These are phyloP conservation scores for Oreochromis grahami DNA, from an alignment of 2,797 vertebrate species.

Conservation along the genomic window DNA sequence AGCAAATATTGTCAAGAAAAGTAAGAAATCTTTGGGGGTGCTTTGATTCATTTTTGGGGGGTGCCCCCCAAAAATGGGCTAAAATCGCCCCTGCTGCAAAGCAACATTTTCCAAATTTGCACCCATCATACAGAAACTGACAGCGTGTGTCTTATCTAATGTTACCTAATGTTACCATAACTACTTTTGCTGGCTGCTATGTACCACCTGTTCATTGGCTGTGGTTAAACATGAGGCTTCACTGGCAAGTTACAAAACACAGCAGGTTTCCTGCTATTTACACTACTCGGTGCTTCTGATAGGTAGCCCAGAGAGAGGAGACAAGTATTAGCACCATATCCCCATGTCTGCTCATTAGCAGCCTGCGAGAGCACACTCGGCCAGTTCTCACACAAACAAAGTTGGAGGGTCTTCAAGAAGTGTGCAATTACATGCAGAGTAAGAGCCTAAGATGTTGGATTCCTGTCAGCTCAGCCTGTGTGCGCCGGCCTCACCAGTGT, in stretches of 20 bases:
- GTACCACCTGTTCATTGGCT: constrained; percentile 7
- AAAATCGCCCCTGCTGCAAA: not conserved
- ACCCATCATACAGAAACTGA: not conserved
- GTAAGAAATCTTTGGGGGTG: too few species aligned
- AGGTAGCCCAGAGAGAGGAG: constrained; percentile 10
- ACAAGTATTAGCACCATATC: constrained; percentile 23
- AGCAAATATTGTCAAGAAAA: too few species aligned
- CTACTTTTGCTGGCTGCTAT: not conserved
- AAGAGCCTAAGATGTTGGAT: constrained; percentile 2
- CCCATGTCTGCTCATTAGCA: constrained; percentile 55
- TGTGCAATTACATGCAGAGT: constrained; percentile 38
- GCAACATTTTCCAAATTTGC: not conserved
- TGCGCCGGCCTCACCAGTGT: not conserved
- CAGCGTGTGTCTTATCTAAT: not conserved
- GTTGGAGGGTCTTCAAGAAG: constrained; percentile 32
- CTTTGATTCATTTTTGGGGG: too few species aligned
- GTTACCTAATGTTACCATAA: not conserved
- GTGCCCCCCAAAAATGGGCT: too few species aligned
- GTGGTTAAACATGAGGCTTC: not conserved
- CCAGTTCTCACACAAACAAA: constrained; percentile 32
- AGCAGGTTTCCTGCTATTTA: not conserved
- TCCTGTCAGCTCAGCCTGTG: not conserved
- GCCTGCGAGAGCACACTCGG: constrained; percentile 12
- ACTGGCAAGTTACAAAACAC: not conserved
- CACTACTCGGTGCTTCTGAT: not conserved